A percentile compares a stretch with the other conserved stretches of the same genome.
phyloP scores from a whole-genome alignment of 2,888 invertebrate genomes.

The Rambutsinella grinnellia region DNA sequence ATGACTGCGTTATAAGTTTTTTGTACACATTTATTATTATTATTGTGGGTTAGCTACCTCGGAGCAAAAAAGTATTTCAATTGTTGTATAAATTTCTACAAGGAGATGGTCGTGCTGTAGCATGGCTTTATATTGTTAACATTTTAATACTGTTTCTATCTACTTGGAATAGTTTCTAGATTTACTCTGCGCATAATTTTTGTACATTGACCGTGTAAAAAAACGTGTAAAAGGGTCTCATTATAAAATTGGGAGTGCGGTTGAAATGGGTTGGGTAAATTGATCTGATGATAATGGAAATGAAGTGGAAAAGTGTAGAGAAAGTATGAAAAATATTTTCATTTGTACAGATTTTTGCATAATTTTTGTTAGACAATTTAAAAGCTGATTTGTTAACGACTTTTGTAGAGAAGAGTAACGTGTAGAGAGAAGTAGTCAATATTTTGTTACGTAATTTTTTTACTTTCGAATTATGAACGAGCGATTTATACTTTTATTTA shows the following conservation, averaged over 20 bases:
- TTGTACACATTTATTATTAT: constrained; percentile 2
- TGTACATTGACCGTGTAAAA: neutral
- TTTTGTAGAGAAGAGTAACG: too few relatives aligned
- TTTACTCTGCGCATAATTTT: neutral
- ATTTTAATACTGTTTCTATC: neutral
- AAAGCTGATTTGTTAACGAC: too few relatives aligned
- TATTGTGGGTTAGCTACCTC: neutral
- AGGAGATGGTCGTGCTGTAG: neutral
- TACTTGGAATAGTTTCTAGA: neutral
- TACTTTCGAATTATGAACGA: too few relatives aligned
- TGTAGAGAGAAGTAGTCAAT: too few relatives aligned
- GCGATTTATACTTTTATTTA: too few relatives aligned
- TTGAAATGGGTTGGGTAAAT: too few relatives aligned
- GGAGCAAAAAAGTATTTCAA: neutral
- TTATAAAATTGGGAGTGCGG: neutral
- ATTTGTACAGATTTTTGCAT: too few relatives aligned
- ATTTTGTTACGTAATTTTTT: too few relatives aligned
- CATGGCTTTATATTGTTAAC: neutral
- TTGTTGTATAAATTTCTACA: neutral
- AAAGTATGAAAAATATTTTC: too few relatives aligned
- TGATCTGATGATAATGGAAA: too few relatives aligned
- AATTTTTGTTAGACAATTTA: too few relatives aligned
- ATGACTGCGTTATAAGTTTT: constrained; percentile 34
- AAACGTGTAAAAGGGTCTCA: neutral
- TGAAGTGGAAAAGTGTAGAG: too few relatives aligned